These are phyloP conservation scores for Corvus hawaiiensis DNA, from an alignment of 2,113 vertebrate species.

Conservation along the genomic window DNA sequence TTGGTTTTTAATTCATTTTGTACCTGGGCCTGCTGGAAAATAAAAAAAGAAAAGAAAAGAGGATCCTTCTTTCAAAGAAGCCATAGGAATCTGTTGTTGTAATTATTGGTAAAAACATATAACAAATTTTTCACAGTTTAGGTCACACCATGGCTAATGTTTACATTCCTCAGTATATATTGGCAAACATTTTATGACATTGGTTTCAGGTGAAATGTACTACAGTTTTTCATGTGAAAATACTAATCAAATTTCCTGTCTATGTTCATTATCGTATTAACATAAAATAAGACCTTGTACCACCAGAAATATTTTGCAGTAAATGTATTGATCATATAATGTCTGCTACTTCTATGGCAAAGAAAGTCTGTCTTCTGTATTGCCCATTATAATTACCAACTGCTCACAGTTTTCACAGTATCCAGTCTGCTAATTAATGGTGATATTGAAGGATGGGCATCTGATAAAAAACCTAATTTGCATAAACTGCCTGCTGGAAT, in stretches of 20 bases:
- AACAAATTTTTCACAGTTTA: not conserved
- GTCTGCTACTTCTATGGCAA: not conserved
- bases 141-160: not conserved
- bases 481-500: constrained; percentile 7
- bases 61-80: not conserved
- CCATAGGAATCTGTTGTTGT: not conserved
- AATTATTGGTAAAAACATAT: not conserved
- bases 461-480: constrained; percentile 23
- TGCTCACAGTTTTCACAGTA: not conserved
- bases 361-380: not conserved
- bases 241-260: not conserved
- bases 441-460: not conserved
- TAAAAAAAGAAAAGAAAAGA: not conserved
- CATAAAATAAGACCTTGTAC: not conserved
- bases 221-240: not conserved
- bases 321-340: not conserved
- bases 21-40: not conserved
- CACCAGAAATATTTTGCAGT: not conserved
- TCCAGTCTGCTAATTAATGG: not conserved
- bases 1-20: not conserved
- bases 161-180: not conserved
- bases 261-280: not conserved
- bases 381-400: not conserved
- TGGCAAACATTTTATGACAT: not conserved
- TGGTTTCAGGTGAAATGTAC: not conserved